A percentile compares a stretch with the other conserved stretches of the same genome.
Evolutionary conservation across 1,140 invertebrate species (phyloP).

Genomic region (Scaptomyza graminum): DNA sequence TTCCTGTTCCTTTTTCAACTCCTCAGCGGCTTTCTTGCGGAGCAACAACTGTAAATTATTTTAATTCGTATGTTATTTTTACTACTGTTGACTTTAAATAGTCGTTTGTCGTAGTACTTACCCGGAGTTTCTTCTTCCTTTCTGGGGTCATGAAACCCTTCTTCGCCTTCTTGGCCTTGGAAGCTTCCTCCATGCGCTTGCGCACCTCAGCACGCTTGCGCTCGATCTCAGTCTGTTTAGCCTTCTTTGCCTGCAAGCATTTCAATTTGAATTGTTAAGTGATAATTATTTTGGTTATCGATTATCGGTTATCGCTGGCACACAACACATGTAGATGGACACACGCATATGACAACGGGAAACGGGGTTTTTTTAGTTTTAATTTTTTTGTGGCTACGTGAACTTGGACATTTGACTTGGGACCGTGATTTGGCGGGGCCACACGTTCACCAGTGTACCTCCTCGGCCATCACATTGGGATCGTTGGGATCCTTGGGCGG

Average conservation of each 20-base stretch:
- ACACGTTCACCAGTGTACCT: conserved; percentile 82
- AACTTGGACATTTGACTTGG: conserved; percentile 29
- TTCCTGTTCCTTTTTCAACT: conserved; percentile 99
- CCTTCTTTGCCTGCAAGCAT: conserved; percentile 92
- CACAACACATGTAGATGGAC: neutral
- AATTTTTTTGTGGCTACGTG: neutral
- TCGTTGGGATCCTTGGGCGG: conserved; percentile 79
- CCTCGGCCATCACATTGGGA: conserved; percentile 80
- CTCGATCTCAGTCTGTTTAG: conserved; percentile 96
- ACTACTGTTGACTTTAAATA: no score
- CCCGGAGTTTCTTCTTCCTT: conserved; percentile 99
- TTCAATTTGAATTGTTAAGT: conserved; percentile 11
- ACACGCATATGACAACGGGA: neutral
- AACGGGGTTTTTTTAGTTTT: neutral
- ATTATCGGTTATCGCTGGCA: conserved; percentile 13
- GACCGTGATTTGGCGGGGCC: conserved; percentile 38
- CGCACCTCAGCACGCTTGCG: conserved; percentile 97
- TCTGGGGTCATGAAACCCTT: conserved; percentile 99
- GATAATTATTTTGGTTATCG: neutral
- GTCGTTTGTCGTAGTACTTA: conserved; percentile 85
- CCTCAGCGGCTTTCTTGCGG: conserved; percentile 99
- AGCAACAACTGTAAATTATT: conserved; percentile 91
- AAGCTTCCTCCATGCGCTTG: conserved; percentile 97
- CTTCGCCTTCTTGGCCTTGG: conserved; percentile 97
- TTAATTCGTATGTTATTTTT: neutral